Base-by-base conservation (phyloP, 2,797 vertebrate genomes). In the Pantherophis vulpinus region DNA sequence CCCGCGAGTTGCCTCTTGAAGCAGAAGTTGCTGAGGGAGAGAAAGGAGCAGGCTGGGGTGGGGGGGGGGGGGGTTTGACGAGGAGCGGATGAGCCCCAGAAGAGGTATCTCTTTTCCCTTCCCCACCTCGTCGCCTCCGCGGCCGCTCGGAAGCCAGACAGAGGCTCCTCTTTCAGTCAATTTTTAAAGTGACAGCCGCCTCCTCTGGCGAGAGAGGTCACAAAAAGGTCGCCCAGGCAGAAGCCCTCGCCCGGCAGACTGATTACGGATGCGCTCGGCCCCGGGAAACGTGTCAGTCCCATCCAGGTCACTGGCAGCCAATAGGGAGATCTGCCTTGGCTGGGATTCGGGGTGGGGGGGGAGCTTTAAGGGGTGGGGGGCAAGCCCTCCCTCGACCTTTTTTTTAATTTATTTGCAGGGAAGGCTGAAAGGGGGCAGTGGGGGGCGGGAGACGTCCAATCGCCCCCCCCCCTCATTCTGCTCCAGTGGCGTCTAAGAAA, bases 121-220 rank as follows among this genome's bases (percentile, higher is more conserved):
- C 74, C 14, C 32, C 63, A n/a, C 47, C 56, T 37, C 86, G 25
- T 87, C 10, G 94, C 93, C 60, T 93, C 11, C 90, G 29, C 32
- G 94, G 94, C 96, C 93, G 97, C 95, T 98, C 98, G 98, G 98
- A 98, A 98, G 97, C 97, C 97, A 96, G 97, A 97, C 96, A 96
- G 94, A 96, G 97, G 98, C 97, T 97, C 97, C 97, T 97, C 98
- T 97, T 96, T 98, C 97, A 98, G 98, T 98, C 97, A 97, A 98
- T 98, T 97, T 96, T 98, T 98, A 98, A 98, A 98, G 98, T 98
- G 98, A 98, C 98, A 98, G 98, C 98, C 98, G 98, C 97, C 97
- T 97, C 96, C 97, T 97, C 95, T 93, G 97, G 98, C 97, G 98
- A 97, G 96, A 98, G 97, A 98, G 99, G 99, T 99, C 99, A 99